Percentiles rank a stretch among this genome's conserved stretches.
Conservation (phyloP, 2,888 invertebrate genomes). For the Oscheius sp. region DNA sequence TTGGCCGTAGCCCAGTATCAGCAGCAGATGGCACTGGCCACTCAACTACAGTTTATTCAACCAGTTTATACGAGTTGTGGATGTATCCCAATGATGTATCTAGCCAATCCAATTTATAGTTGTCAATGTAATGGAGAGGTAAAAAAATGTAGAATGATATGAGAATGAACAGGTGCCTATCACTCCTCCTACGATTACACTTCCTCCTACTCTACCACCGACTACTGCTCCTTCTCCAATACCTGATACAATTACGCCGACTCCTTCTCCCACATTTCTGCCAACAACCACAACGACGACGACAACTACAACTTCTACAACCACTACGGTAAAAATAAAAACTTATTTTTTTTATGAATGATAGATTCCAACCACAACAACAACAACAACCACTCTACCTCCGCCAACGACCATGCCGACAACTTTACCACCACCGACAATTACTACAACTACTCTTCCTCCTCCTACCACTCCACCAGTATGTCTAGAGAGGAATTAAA, state of each 20-base stretch:
- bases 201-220: background rate
- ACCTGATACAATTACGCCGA: background rate
- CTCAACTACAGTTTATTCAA: slow-evolving; percentile 20
- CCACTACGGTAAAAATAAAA: no score
- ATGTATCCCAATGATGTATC: slow-evolving; percentile 13
- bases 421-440: background rate
- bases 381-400: background rate
- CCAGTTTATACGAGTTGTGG: slow-evolving; percentile 25
- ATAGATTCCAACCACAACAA: background rate
- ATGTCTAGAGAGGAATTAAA: background rate
- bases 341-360: no score
- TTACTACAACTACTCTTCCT: background rate
- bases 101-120: slow-evolving; percentile 16
- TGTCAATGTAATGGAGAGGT: slow-evolving; percentile 17
- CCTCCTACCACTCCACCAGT: no score
- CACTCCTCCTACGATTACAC: background rate
- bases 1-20: slow-evolving; percentile 17
- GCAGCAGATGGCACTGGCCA: slow-evolving; percentile 17
- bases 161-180: background rate
- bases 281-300: slow-evolving; percentile 12
- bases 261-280: background rate
- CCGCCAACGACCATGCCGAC: background rate
- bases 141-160: no score
- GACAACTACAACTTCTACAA: background rate
- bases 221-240: background rate